A percentile compares a stretch with the other conserved stretches of the same genome.
phyloP scores from a whole-genome alignment of 1,140 invertebrate genomes.

The Maniola jurtina region DNA sequence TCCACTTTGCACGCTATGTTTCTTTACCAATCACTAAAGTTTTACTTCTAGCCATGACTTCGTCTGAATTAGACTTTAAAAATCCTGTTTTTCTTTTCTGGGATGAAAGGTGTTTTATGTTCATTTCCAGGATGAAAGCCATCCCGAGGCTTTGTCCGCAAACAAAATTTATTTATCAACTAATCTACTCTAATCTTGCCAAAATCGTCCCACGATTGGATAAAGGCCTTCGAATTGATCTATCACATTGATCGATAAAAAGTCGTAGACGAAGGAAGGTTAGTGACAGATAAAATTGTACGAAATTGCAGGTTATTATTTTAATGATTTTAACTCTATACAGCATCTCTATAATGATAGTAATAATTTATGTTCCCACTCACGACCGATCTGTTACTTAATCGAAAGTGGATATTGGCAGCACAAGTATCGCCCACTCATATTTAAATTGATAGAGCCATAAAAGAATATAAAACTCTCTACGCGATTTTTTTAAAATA shows the following conservation, averaged over 20 bases:
- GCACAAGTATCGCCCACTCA: slow-evolving; percentile 1
- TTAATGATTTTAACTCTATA: background rate
- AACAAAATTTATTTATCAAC: background rate
- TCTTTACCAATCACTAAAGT: no score
- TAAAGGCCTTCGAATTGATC: background rate
- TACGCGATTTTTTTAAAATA: background rate
- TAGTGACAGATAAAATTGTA: background rate
- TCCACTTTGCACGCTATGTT: no score
- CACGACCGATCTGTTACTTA: background rate
- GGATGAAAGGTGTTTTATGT: no score
- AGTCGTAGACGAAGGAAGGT: background rate
- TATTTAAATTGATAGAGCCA: background rate
- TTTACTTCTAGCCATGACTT: no score
- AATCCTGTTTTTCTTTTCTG: no score
- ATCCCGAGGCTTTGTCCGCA: background rate
- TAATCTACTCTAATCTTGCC: background rate
- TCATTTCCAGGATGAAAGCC: no score
- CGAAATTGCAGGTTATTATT: background rate
- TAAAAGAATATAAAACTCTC: background rate
- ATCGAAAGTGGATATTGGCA: slow-evolving; percentile 1
- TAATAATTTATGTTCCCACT: slow-evolving; percentile 4
- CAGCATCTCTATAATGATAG: background rate
- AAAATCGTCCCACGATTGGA: background rate
- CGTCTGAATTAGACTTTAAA: no score
- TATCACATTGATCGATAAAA: slow-evolving; percentile 1